These are phyloP conservation scores for Rhodinocichla rosea DNA, from an alignment of 2,113 vertebrate species.

Conservation along the genomic window DNA sequence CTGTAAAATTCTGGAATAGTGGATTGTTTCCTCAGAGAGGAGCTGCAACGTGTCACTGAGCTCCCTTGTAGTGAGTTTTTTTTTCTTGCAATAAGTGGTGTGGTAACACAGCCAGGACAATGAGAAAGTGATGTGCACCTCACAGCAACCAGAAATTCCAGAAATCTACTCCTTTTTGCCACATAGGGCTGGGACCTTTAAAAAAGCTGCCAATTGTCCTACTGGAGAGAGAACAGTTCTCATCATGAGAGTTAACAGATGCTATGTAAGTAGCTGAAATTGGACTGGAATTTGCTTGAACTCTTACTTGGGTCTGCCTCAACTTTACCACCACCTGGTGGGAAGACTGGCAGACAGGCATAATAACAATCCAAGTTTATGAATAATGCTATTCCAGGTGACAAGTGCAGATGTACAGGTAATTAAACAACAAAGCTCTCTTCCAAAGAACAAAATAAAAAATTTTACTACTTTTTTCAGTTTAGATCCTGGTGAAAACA, in stretches of 20 bases:
- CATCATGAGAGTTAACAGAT: background rate
- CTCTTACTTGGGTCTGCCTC: background rate
- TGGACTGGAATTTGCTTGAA: background rate
- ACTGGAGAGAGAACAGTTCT: background rate
- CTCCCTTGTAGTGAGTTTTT: background rate
- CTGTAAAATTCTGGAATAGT: background rate
- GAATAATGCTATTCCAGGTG: background rate
- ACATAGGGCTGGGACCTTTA: no score
- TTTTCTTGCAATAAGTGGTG: background rate
- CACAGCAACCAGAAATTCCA: background rate
- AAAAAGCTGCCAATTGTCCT: background rate
- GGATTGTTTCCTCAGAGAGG: background rate
- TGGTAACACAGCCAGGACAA: background rate
- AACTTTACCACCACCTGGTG: background rate
- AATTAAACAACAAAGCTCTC: background rate
- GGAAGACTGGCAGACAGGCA: background rate
- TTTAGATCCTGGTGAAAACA: background rate
- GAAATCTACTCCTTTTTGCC: background rate
- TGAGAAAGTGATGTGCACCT: background rate
- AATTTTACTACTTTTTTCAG: background rate
- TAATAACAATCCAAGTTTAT: background rate
- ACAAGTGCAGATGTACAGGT: background rate
- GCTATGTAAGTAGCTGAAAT: rapidly evolving
- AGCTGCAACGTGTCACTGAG: background rate
- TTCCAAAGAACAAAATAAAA: background rate